A percentile compares a stretch with the other conserved stretches of the same genome.
Evolutionary conservation across 2,888 invertebrate genomes (phyloP).

Genomic region (Mythimna impura): DNA sequence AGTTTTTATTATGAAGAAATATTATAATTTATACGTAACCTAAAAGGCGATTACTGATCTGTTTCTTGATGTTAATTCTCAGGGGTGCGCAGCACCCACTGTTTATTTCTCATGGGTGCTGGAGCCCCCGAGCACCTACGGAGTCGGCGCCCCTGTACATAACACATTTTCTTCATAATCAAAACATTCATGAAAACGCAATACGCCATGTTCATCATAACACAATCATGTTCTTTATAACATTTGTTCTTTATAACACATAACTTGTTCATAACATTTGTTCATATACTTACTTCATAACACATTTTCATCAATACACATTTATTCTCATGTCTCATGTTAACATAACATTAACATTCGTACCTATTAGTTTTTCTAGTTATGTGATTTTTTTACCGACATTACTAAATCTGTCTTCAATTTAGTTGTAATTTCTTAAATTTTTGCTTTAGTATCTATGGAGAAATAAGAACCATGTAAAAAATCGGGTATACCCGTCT

Average conservation of each 20-base stretch:
- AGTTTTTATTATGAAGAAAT: no score
- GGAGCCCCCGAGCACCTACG: no score
- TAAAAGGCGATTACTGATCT: no score
- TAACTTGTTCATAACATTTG: neutral
- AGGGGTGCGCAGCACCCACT: no score
- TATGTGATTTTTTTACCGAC: neutral
- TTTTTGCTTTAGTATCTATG: neutral
- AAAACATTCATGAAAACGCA: neutral
- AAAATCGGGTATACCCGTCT: neutral
- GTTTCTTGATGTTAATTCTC: no score
- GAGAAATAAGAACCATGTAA: neutral
- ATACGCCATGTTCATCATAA: conserved; percentile 1
- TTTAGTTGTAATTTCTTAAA: neutral
- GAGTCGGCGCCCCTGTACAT: no score
- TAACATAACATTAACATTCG: neutral
- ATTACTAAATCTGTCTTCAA: neutral
- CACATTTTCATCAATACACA: neutral
- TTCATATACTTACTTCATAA: neutral
- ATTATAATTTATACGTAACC: no score
- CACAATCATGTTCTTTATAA: neutral
- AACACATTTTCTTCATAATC: neutral
- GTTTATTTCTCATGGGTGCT: no score
- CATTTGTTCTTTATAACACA: neutral
- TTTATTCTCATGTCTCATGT: neutral
- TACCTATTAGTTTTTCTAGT: neutral